Base-by-base conservation (phyloP, 1,140 invertebrate genomes). In the Eupristina koningsbergeri region DNA sequence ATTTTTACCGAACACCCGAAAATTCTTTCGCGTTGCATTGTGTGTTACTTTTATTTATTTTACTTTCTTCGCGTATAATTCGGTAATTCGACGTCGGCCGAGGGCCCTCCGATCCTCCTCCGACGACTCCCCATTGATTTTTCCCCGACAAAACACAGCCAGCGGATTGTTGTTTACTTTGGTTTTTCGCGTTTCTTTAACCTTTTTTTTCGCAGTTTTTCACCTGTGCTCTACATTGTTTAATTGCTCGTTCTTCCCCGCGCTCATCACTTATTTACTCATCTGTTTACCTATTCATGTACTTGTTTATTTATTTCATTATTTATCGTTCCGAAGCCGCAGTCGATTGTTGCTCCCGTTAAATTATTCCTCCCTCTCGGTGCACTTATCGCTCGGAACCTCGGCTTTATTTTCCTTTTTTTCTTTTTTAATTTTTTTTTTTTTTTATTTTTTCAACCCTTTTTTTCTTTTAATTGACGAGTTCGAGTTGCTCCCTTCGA, bases 1-100 rank as follows among this genome's bases (percentile, higher is more conserved):
- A 84, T 80, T 84, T 80, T 76, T 84, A 75, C 47, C 75, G 67
- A 26, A 36, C 34, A 22, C 36, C 76, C 67, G 76, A 78, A 78
- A 78, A 78, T 77, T 83, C 61, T 75, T 75, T 45, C 41, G 63
- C 64, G 75, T 29, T 67, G 64, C 67, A 61, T 74, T 81, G 50
- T 74, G 22, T 74, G 6, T 36, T 58, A 8, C 11, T 50, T 3
- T 22, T 45, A 19, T 67, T 29, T 71, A 26, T 50, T 34, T 77
- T 64, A n/a, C 58, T 47, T 50, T 19, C 31, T 11, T 69, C 41
- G 58, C 19, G n/a, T n/a, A n/a, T n/a, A n/a, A n/a, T n/a, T 17
- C 7, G 15, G 50, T 53, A 53, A 53, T 17, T 53, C 50, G 9
- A 53, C 15, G 41, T 53, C 50, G 50, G n/a, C n/a, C n/a, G n/a